Conservation (phyloP, 2,113 vertebrate species). For the Oreochromis niloticus region DNA sequence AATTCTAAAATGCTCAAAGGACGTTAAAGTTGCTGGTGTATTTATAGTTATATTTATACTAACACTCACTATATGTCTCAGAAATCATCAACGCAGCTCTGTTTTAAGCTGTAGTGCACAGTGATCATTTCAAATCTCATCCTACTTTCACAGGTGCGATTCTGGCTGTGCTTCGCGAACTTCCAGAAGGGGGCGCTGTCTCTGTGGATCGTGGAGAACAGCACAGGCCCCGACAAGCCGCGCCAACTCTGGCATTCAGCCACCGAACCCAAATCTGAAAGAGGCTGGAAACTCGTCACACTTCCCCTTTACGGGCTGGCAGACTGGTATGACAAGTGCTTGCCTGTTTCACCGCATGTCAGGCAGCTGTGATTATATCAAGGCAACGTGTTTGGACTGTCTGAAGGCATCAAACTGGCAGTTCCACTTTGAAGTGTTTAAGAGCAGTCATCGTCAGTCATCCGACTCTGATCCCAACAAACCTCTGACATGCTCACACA, state of each 20-base stretch:
- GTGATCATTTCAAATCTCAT: not conserved
- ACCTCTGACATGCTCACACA: not conserved
- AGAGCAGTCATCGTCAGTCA: not conserved
- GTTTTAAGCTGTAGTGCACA: not conserved
- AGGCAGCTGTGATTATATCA: not conserved
- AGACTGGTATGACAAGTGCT: slow-evolving; percentile 79
- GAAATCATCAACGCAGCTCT: not conserved
- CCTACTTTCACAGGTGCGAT: slow-evolving; percentile 76
- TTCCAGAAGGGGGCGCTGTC: slow-evolving; percentile 79
- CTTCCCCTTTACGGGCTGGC: slow-evolving; percentile 81
- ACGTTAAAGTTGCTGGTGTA: not conserved
- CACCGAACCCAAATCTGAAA: slow-evolving; percentile 61
- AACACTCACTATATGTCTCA: not conserved
- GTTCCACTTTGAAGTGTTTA: not conserved
- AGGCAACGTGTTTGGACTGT: not conserved
- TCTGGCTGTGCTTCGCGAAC: slow-evolving; percentile 83
- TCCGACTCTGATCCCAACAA: not conserved
- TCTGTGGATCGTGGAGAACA: slow-evolving; percentile 84
- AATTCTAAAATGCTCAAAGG: not conserved
- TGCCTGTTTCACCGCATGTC: not conserved
- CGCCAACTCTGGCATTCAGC: slow-evolving; percentile 78
- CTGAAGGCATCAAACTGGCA: not conserved
- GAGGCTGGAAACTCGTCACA: slow-evolving; percentile 81
- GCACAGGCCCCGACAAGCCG: slow-evolving; percentile 81
- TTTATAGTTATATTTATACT: not conserved